Evolutionary conservation across 1,140 invertebrate species (phyloP).

Genomic region (Meloidogyne hapla): DNA sequence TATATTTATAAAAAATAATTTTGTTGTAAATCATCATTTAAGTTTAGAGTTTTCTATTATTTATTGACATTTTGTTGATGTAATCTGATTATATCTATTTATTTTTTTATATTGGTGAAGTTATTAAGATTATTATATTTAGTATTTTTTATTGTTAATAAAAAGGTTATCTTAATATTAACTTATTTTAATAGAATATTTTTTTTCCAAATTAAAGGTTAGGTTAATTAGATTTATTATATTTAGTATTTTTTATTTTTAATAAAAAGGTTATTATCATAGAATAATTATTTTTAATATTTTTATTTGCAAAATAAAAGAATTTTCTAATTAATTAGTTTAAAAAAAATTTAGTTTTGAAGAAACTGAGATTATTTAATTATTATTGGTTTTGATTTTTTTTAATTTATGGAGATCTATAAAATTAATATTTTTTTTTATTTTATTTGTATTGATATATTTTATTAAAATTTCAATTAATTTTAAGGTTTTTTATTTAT

Average conservation of each 20-base stretch:
- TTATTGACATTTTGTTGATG: conserved; percentile 34
- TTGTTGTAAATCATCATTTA: conserved; percentile 65
- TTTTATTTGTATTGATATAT: neutral
- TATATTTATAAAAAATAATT: conserved; percentile 68
- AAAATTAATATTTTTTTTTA: neutral
- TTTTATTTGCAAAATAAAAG: neutral
- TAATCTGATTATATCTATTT: conserved; percentile 73
- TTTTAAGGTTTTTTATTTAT: too few relatives aligned
- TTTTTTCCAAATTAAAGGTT: neutral
- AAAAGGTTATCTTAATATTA: too few relatives aligned
- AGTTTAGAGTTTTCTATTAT: conserved; percentile 36
- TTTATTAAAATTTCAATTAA: too few relatives aligned
- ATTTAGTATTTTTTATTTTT: too few relatives aligned
- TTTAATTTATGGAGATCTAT: neutral
- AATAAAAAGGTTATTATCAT: too few relatives aligned
- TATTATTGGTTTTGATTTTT: too few relatives aligned
- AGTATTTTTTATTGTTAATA: too few relatives aligned
- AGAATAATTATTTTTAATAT: neutral
- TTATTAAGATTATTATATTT: too few relatives aligned
- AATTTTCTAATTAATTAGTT: neutral
- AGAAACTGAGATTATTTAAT: neutral
- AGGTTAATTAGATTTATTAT: neutral
- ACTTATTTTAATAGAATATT: too few relatives aligned
- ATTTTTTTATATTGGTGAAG: conserved; percentile 68
- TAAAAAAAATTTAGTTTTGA: neutral